These are phyloP conservation scores for Pinctada fucata DNA, from an alignment of 2,888 invertebrate species.

Conservation along the genomic window DNA sequence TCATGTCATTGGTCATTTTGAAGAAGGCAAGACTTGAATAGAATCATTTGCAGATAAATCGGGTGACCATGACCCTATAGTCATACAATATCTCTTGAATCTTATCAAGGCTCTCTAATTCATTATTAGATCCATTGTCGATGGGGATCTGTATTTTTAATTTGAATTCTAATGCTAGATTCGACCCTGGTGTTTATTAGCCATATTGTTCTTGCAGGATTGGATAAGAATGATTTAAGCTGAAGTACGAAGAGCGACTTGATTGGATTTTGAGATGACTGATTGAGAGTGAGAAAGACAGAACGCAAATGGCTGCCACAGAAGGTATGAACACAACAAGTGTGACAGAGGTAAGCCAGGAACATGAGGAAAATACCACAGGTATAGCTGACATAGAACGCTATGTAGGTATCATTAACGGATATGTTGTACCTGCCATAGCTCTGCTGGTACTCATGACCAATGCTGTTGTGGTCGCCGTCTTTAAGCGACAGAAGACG, in stretches of 20 bases:
- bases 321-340: background rate
- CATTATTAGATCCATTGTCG: too few relatives aligned
- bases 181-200: too few relatives aligned
- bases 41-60: too few relatives aligned
- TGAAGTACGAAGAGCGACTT: background rate
- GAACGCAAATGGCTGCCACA: background rate
- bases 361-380: background rate
- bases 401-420: slow-evolving; percentile 36
- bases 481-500: slow-evolving; percentile 38
- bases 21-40: too few relatives aligned
- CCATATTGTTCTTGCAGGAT: too few relatives aligned
- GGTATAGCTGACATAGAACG: background rate
- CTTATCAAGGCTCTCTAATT: too few relatives aligned
- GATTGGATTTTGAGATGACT: background rate
- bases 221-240: too few relatives aligned
- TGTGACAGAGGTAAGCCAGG: background rate
- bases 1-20: too few relatives aligned
- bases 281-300: background rate
- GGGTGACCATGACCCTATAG: too few relatives aligned
- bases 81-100: too few relatives aligned
- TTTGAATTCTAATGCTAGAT: too few relatives aligned
- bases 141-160: too few relatives aligned
- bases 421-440: slow-evolving; percentile 37
- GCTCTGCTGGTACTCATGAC: slow-evolving; percentile 36
- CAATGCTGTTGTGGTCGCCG: slow-evolving; percentile 37